Evolutionary conservation across 1,140 invertebrate genomes (phyloP), one percentile per base, ranked within the genome.

Genomic region (Pseudachorutes palmiensis): DNA sequence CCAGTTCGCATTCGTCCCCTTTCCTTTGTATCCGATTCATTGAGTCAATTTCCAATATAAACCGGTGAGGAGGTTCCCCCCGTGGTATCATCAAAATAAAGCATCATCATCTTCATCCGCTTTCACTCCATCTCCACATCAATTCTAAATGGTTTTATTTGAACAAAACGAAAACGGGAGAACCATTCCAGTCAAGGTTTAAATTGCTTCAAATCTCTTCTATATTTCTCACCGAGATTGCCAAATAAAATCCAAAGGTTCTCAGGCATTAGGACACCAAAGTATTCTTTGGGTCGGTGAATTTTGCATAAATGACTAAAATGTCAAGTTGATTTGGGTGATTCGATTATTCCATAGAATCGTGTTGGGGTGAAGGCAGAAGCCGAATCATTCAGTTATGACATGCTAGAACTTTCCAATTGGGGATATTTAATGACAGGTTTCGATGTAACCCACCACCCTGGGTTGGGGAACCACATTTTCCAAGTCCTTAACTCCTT

Each of bases 111-210:
- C 51, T 14, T 55, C 24, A 9, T 24, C 51, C 51, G 51, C 51
- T 55, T 55, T 55, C 51, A 55, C 51, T 55, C 24, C 51, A 55
- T 55, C 51, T 55, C 51, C 24, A 16, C 51, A 55, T 55, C 51
- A 55, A 55, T 55, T 55, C 51, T 55, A 55, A 55, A 55, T 55
- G 51, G 51, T 55, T 55, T 55, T 55, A 55, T 55, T 55, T 26
- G 36, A 41, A 41, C 36, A 41, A 41, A 45, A 55, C 12, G 24
- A 55, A 55, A 22, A 3, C 51, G 9, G 3, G 3, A 5, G 24
- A 9, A 55, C 24, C 51, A 55, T 19, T 45, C 19, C n/a, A 12
- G 36, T 19, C 36, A 45, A 9, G 51, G 51, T 55, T 55, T 55
- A 55, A 55, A 55, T 14, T 55, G 14, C 24, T 24, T 26, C 5